Evolutionary conservation across 2,888 invertebrate species (phyloP).

Genomic region (Amiota communis): DNA sequence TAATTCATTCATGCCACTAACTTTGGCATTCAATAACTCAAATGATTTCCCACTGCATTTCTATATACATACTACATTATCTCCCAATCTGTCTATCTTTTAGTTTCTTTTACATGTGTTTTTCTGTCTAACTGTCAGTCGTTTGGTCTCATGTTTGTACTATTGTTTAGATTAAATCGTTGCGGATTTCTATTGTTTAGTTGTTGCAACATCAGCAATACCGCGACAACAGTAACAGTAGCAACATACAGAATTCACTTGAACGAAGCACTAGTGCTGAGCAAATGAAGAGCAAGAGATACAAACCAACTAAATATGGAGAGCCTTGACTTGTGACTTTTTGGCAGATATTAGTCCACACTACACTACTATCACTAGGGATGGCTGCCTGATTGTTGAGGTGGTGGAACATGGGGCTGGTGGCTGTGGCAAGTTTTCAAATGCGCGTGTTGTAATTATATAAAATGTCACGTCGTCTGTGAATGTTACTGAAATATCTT

Average conservation of each 20-base stretch:
- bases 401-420: neutral
- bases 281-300: no score
- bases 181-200: conserved; percentile 7
- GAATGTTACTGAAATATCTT: neutral
- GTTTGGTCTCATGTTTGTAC: conserved; percentile 9
- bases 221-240: neutral
- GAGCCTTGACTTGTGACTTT: conserved; percentile 16
- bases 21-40: conserved; percentile 1
- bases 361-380: neutral
- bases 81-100: neutral
- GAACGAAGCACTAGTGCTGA: neutral
- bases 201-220: neutral
- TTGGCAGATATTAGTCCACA: neutral
- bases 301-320: no score
- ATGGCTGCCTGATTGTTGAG: neutral
- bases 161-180: conserved; percentile 20
- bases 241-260: neutral
- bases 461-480: conserved; percentile 18
- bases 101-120: neutral
- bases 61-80: no score
- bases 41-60: no score
- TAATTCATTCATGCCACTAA: conserved; percentile 15
- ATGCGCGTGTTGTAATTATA: conserved; percentile 17
- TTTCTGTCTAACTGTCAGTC: neutral
- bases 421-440: neutral